Evolutionary conservation across 2,113 vertebrate species (phyloP), one percentile per base, ranked within the genome.

Genomic region (Sylvilagus bachmani): DNA sequence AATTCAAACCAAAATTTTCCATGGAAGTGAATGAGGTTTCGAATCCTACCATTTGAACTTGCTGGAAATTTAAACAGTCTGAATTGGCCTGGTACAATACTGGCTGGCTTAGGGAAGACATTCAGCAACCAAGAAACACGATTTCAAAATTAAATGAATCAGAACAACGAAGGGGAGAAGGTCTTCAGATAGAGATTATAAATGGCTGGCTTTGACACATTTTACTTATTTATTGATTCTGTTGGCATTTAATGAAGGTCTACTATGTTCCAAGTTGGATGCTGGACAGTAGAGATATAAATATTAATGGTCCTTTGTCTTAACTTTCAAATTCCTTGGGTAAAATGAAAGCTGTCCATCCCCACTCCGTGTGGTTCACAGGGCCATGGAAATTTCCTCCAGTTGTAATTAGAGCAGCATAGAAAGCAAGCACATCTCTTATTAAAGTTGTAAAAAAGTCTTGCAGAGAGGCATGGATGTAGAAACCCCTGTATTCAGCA

Each of bases 31-130:
- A 27, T 83, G 75, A 83, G 24, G 27, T 31, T 89, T 93, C 66
- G 38, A 92, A 70, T 88, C 58, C 38, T 67, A 82, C 58, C 70
- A 87, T 86, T 88, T 77, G 64, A 82, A 69, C 62, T 91, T 80
- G 69, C 71, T 27, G 36, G 33, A 83, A 80, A 2, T 91, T 75
- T 75, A 83, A 71, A 87, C 10, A 93, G 51, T 17, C 17, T 58
- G 64, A 82, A 29, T 19, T 82, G 49, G 58, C 16, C 25, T 93
- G 29, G 10, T 4, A 53, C 10, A 55, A 33, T 70, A 58, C 31
- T 83, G 69, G 13, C 33, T 90, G 83, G 51, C 31, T 25, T 2
- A 58, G 29, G 14, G 33, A 91, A 61, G 44, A 53, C 8, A 80
- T 1, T 11, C 21, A 79, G 85, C 55, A 87, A 70, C 21, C 24